Conservation (phyloP, 2,888 invertebrate species). For the Portevinia maculata region DNA sequence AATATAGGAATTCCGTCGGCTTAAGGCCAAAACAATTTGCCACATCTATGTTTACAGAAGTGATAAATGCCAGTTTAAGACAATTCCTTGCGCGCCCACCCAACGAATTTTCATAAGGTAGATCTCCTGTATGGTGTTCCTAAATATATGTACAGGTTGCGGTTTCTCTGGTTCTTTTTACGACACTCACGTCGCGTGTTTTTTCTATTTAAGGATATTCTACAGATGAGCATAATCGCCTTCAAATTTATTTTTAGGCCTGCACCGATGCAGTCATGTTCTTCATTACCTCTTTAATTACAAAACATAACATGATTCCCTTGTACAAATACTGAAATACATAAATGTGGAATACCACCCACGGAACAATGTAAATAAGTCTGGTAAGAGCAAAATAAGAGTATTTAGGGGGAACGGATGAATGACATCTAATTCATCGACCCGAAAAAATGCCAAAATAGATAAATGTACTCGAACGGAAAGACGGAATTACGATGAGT, state of each 20-base stretch:
- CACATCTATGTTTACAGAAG: constrained; percentile 51
- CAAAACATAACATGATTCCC: constrained; percentile 9
- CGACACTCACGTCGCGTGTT: constrained; percentile 7
- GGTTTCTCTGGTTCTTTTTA: constrained; percentile 19
- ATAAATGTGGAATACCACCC: constrained; percentile 42
- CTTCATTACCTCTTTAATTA: constrained; percentile 15
- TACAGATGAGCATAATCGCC: no score
- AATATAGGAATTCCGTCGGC: constrained; percentile 26
- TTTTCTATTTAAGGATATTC: not conserved
- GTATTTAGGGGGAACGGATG: not conserved
- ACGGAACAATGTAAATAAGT: constrained; percentile 23
- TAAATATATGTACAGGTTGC: constrained; percentile 20
- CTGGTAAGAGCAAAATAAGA: not conserved
- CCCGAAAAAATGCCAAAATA: constrained; percentile 23
- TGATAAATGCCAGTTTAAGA: constrained; percentile 54
- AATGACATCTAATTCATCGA: constrained; percentile 20
- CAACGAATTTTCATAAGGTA: not conserved
- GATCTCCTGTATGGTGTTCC: not conserved
- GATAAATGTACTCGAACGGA: constrained; percentile 35
- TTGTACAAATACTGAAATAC: constrained; percentile 4
- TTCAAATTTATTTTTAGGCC: constrained; percentile 16
- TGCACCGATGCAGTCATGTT: constrained; percentile 5
- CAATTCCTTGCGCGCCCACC: constrained; percentile 18
- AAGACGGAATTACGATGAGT: constrained; percentile 44
- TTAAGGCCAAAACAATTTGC: constrained; percentile 39